Evolutionary conservation across 2,797 vertebrate species (phyloP).

Genomic region (Staurois parvus): DNA sequence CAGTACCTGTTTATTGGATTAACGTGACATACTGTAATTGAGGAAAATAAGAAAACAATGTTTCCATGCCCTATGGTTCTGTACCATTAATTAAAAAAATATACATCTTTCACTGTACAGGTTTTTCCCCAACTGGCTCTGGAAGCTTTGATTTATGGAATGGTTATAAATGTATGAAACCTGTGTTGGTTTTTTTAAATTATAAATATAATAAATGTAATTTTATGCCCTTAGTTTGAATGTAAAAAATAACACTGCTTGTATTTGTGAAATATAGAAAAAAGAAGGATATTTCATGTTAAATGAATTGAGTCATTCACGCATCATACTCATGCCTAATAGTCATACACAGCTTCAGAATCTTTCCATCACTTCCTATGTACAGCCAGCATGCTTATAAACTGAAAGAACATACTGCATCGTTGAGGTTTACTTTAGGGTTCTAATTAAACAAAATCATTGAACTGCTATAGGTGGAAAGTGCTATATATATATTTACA

Average conservation of each 20-base stretch:
- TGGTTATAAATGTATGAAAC: neutral
- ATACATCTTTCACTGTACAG: neutral
- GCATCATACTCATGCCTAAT: neutral
- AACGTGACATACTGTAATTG: neutral
- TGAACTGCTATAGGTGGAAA: neutral
- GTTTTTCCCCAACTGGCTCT: neutral
- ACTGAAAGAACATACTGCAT: neutral
- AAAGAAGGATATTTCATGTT: no score
- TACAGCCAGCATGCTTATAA: neutral
- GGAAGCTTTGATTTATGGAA: neutral
- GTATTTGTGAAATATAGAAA: neutral
- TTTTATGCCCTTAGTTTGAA: no score
- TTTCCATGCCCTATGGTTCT: neutral
- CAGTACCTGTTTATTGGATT: conserved; percentile 18
- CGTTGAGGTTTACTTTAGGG: neutral
- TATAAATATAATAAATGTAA: neutral
- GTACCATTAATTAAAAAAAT: neutral
- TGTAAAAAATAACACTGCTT: neutral
- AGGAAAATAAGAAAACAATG: neutral
- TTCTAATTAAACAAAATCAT: no score
- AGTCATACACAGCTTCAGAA: neutral
- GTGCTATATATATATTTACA: neutral
- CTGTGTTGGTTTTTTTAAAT: neutral
- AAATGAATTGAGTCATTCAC: no score
- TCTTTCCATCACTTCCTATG: neutral